Percentiles rank a stretch among this genome's conserved stretches.
These are phyloP conservation scores for Drosophila funebris DNA, from an alignment of 1,140 invertebrate genomes.

Conservation along the genomic window DNA sequence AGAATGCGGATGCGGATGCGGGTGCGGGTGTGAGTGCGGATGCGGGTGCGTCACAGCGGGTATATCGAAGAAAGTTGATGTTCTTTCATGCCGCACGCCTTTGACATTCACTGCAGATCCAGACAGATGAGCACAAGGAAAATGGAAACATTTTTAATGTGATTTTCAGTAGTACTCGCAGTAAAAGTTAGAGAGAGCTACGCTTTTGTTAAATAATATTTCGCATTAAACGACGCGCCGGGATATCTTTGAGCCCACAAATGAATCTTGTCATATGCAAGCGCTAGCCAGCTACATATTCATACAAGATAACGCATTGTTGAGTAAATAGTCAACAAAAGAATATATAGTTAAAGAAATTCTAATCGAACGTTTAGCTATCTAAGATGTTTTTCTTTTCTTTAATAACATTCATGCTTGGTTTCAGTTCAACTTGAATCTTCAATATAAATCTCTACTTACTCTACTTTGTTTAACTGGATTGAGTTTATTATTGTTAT, in stretches of 20 bases:
- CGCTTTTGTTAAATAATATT: conserved; percentile 80
- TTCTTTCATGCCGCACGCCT: conserved; percentile 83
- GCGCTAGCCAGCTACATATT: conserved; percentile 13
- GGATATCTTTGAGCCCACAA: conserved; percentile 70
- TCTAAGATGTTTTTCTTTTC: too few relatives aligned
- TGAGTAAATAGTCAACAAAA: conserved; percentile 1
- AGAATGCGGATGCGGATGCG: conserved; percentile 56
- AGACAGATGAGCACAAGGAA: conserved; percentile 21
- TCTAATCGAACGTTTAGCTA: too few relatives aligned
- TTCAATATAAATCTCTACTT: too few relatives aligned
- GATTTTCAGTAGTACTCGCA: conserved; percentile 28
- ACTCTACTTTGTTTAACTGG: too few relatives aligned
- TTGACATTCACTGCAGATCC: conserved; percentile 76
- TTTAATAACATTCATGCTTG: too few relatives aligned
- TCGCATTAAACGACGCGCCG: conserved; percentile 68
- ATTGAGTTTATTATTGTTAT: too few relatives aligned
- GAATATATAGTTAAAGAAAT: not conserved
- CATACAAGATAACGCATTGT: not conserved
- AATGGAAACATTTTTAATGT: conserved; percentile 50
- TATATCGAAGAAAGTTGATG: conserved; percentile 83
- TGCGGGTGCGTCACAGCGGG: conserved; percentile 82
- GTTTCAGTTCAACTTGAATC: too few relatives aligned
- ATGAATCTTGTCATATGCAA: conserved; percentile 70
- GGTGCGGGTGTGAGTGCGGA: conserved; percentile 45
- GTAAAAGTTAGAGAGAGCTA: conserved; percentile 17